Conservation (phyloP, 2,888 invertebrate species). For the Beris chalybata region DNA sequence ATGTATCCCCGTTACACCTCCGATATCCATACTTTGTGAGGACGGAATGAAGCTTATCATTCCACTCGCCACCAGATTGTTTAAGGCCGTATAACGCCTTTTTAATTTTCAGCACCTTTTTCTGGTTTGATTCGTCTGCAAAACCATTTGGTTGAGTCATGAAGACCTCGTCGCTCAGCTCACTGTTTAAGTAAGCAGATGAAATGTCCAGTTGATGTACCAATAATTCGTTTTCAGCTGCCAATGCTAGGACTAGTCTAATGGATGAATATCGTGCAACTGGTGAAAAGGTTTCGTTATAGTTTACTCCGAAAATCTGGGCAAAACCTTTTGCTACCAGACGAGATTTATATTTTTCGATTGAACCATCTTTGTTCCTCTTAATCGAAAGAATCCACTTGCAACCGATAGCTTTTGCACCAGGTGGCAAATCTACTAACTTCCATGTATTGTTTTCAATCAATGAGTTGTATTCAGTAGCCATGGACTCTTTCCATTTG, state of each 20-base stretch:
- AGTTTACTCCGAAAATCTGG: not conserved
- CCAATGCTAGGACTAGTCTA: too few relatives aligned
- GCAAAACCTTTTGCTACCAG: not conserved
- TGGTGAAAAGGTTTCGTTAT: not conserved
- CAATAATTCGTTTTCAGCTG: too few relatives aligned
- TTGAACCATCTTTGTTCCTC: not conserved
- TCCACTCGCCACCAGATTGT: slow-evolving; percentile 21
- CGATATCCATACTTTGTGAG: not conserved
- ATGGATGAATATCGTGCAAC: too few relatives aligned
- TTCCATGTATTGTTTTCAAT: too few relatives aligned
- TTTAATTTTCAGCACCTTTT: not conserved
- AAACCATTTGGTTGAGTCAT: not conserved
- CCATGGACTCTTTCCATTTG: too few relatives aligned
- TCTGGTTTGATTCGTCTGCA: too few relatives aligned
- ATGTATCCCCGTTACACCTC: not conserved
- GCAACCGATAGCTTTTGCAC: too few relatives aligned
- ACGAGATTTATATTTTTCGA: not conserved
- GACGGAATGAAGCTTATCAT: slow-evolving; percentile 7
- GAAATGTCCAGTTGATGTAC: too few relatives aligned
- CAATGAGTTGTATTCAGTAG: too few relatives aligned
- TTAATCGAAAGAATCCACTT: not conserved
- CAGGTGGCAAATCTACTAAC: too few relatives aligned
- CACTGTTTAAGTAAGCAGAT: not conserved
- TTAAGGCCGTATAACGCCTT: slow-evolving; percentile 24
- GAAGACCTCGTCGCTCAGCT: not conserved